Evolutionary conservation across 2,888 invertebrate species (phyloP), one percentile per base, ranked within the genome.

Genomic region (Lysandra coridon): DNA sequence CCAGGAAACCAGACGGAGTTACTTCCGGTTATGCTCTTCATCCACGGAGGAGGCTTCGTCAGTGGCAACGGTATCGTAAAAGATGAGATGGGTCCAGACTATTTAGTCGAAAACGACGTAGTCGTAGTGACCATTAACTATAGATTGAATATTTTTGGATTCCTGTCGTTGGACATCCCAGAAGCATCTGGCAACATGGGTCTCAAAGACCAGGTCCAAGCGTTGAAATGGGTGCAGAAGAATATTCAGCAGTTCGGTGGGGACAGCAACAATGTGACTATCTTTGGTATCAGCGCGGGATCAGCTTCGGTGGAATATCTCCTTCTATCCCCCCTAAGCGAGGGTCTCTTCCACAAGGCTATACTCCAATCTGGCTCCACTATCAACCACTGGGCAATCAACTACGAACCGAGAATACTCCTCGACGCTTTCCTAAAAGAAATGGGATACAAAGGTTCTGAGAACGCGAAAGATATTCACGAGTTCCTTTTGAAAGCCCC

Each of bases 81-180:
- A 80, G 82, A 84, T 53, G 85, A 87, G 78, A 83, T 83, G 33
- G 92, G 91, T 6, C 91, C 92, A 1, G 90, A 92, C 79, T 90
- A 87, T 79, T 85, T 95, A 1, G 83, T 92, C 6, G 87, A 90
- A 82, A 84, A 89, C 78, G 84, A 87, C 53, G 88, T 88, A 12
- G 86, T 94, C 3, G 83, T 95, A 2, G 92, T 94, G 1, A 87
- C 90, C 1, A 85, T 93, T 5, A 94, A 94, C 82, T 94, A 93
- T 81, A 89, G 93, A 82, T 82, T 93, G 1, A 89, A 89, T 33
- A 85, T 89, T 2, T 85, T 93, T 10, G 93, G 93, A 23, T 93
- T 91, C 81, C 83, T 92, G 5, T 85, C 87, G n/a, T 83, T 91
- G 33, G 88, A 88, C 77, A 87, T 90, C 12, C 85, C 87, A 4